Evolutionary conservation across 2,113 vertebrate genomes (phyloP).

Genomic region (Ascaphus truei): DNA sequence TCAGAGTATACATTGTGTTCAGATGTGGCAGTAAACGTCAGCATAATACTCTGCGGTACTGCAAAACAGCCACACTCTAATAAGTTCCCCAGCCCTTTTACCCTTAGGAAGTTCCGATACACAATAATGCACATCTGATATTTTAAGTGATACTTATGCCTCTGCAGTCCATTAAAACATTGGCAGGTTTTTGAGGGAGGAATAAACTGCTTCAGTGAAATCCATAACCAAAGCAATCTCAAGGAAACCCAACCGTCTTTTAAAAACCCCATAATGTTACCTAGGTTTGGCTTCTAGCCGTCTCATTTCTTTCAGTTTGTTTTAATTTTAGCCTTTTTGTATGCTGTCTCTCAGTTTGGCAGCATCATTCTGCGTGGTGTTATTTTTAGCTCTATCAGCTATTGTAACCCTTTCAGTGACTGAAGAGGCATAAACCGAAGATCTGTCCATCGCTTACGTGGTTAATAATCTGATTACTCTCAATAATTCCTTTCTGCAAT

Average conservation of each 20-base stretch:
- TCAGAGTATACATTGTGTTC: slow-evolving; percentile 42
- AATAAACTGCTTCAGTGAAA: slow-evolving; percentile 31
- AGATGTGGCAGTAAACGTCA: slow-evolving; percentile 43
- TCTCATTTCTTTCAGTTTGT: slow-evolving; percentile 30
- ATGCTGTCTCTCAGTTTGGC: neutral
- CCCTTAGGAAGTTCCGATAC: slow-evolving; percentile 41
- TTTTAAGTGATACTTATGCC: slow-evolving; percentile 40
- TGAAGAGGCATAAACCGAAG: no score
- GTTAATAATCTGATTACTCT: no score
- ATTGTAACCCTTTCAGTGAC: neutral
- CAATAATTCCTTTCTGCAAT: no score
- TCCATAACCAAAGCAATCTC: slow-evolving; percentile 34
- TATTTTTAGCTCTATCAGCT: slow-evolving; percentile 8
- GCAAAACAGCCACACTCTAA: slow-evolving; percentile 38
- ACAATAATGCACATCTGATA: slow-evolving; percentile 37
- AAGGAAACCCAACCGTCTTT: slow-evolving; percentile 47
- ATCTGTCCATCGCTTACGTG: no score
- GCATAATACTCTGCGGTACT: slow-evolving; percentile 54
- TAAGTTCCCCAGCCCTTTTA: slow-evolving; percentile 41
- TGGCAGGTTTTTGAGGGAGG: slow-evolving; percentile 41
- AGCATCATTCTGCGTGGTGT: neutral
- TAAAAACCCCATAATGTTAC: slow-evolving; percentile 39
- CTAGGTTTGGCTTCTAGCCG: slow-evolving; percentile 34
- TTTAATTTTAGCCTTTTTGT: slow-evolving; percentile 23
- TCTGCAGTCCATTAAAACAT: slow-evolving; percentile 44